Conservation (phyloP, 2,888 invertebrate species). For the Cephus pygmeus region DNA sequence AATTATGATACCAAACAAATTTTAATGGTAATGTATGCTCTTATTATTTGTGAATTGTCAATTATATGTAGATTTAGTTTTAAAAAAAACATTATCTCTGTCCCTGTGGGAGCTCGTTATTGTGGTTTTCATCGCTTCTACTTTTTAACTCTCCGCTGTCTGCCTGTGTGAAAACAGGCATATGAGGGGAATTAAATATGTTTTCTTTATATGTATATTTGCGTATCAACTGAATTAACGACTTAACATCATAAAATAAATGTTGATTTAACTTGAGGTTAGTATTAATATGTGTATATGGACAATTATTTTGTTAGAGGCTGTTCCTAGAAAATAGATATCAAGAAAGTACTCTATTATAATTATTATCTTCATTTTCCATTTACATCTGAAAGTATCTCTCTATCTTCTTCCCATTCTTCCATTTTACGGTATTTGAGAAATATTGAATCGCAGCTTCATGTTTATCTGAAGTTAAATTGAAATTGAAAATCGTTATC, state of each 20-base stretch:
- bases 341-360: too few relatives aligned
- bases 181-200: not conserved
- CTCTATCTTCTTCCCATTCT: not conserved
- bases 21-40: not conserved
- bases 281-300: not conserved
- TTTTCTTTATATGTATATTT: not conserved
- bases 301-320: too few relatives aligned
- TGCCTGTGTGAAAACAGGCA: not conserved
- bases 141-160: not conserved
- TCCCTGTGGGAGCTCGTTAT: not conserved
- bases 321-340: too few relatives aligned
- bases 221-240: not conserved
- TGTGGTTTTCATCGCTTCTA: not conserved
- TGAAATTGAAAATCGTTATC: not conserved
- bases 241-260: not conserved
- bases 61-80: too few relatives aligned
- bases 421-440: slow-evolving; percentile 20
- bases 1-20: not conserved
- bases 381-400: not conserved
- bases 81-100: not conserved
- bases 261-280: not conserved
- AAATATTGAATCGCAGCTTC: not conserved
- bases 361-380: not conserved
- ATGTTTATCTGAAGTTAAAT: not conserved
- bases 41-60: not conserved